Conservation (phyloP, 2,888 invertebrate species). For the Synanthedon vespiformis region DNA sequence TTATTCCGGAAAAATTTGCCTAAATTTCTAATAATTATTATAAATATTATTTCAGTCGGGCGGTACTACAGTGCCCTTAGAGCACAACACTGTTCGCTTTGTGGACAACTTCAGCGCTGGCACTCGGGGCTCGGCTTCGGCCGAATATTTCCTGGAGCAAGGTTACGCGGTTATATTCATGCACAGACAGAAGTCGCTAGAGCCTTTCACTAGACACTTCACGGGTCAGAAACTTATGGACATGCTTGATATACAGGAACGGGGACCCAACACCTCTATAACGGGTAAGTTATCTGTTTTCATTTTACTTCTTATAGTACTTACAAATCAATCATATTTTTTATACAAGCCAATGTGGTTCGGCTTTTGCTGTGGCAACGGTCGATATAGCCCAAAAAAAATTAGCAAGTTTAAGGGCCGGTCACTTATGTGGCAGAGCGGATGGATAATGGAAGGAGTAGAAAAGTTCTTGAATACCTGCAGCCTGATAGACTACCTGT, state of each 20-base stretch:
- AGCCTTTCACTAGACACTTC: constrained; percentile 93
- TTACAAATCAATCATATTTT: neutral
- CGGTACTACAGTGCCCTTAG: constrained; percentile 96
- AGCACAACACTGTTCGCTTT: constrained; percentile 96
- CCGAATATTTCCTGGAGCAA: constrained; percentile 91
- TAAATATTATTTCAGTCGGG: constrained; percentile 78
- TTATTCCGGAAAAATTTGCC: too few relatives aligned
- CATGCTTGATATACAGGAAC: constrained; percentile 77
- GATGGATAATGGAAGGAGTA: neutral
- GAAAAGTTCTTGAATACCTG: neutral
- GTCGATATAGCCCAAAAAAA: neutral
- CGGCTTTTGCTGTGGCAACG: neutral
- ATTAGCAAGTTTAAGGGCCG: neutral
- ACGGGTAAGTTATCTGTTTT: constrained; percentile 51
- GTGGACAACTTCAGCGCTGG: constrained; percentile 99
- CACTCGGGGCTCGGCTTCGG: constrained; percentile 92
- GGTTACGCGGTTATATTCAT: constrained; percentile 94
- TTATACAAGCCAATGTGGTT: neutral
- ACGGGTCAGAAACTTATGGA: constrained; percentile 82
- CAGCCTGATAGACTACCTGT: too few relatives aligned
- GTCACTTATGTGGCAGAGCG: neutral
- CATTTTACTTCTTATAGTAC: neutral
- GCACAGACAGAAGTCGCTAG: constrained; percentile 88
- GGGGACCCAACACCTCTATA: constrained; percentile 74
- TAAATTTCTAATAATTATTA: too few relatives aligned